Base-by-base conservation (phyloP, 2,113 vertebrate species). In the Cebus imitator region DNA sequence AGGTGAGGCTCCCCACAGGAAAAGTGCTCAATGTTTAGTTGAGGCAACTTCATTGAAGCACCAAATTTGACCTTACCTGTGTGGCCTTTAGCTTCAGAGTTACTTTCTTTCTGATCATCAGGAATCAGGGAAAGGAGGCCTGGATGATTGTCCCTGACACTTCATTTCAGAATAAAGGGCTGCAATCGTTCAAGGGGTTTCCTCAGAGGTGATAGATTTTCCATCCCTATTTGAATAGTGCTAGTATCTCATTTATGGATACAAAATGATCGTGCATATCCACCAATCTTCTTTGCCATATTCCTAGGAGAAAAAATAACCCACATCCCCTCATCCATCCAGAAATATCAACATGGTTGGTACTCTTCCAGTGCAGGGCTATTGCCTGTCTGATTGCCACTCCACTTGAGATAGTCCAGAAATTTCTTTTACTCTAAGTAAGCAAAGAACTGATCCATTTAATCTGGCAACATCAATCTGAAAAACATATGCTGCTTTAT, bases 401-500 rank as follows among this genome's bases (percentile, higher is more conserved):
- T 93, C 72, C 45, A 61, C 61, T 96, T 97, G 97, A 98, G 87
- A 97, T 87, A 95, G 92, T 97, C 93, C 97, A 97, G 97, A 97
- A 96, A 96, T 94, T 86, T 87, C 97, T 97, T 93, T 97, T 89
- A 90, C 85, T 96, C 87, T 40, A 75, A 43, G 94, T 94, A 93
- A 97, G 97, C 89, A 97, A 96, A 97, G 96, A 81, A 90, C 66
- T 75, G 90, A 94, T 96, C 72, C 66, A 86, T 95, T 95, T 96
- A 97, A 95, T 96, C 92, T 97, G 97, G 95, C 83, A 95, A 85
- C 94, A 95, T 96, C 93, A 98, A 96, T 95, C 84, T 88, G 92
- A 96, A 96, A 97, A 97, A 94, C 96, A 96, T 91, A 87, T 97
- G 97, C 94, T 40, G 58, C 93, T 82, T 97, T 98, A 97, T 96